Evolutionary conservation across 2,797 vertebrate genomes (phyloP), one percentile per base, ranked within the genome.

Genomic region (Pogoniulus pusillus): DNA sequence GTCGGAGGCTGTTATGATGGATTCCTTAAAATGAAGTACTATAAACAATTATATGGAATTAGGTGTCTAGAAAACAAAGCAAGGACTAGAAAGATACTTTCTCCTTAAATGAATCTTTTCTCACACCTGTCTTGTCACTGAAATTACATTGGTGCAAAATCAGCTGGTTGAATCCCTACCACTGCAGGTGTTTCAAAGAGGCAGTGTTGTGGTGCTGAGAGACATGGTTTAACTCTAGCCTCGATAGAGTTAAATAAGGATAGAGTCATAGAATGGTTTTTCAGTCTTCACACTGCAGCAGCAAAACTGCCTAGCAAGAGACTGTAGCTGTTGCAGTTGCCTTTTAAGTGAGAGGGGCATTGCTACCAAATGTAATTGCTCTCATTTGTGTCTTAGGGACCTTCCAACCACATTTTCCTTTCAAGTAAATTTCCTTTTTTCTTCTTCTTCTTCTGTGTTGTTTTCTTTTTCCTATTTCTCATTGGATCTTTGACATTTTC

Each of bases 221-320:
- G 47, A 24, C 23, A 7, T 49, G 47, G 23, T 24, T 24, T 13
- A 49, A 12, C 23, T 49, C 47, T 47, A 49, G 47, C 23, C 47
- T 49, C 24, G 22, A 23, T 24, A 49, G 47, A 49, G 47, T 24
- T 49, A 49, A 49, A 49, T 49, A 49, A 49, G 24, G 45, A 47
- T 12, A 47, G 45, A 47, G 47, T 18, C 47, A 24, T 49, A 49
- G 47, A 49, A 49, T 49, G 47, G 23, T 24, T 49, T 49, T 12
- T 24, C 23, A 94, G 70, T 71, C 63, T 84, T 89, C 76, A 68
- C 16, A 53, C 10, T 5, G 16, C 64, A 43, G 41, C 78, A 68
- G 41, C 59, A 91, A 91, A 96, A 91, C 87, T 84, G 72, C 93
- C 64, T 66, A 58, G 92, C 93, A 73, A 87, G 92, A 69, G 86